Evolutionary conservation across 2,888 invertebrate genomes (phyloP), one percentile per base, ranked within the genome.

Genomic region (Carabus problematicus): DNA sequence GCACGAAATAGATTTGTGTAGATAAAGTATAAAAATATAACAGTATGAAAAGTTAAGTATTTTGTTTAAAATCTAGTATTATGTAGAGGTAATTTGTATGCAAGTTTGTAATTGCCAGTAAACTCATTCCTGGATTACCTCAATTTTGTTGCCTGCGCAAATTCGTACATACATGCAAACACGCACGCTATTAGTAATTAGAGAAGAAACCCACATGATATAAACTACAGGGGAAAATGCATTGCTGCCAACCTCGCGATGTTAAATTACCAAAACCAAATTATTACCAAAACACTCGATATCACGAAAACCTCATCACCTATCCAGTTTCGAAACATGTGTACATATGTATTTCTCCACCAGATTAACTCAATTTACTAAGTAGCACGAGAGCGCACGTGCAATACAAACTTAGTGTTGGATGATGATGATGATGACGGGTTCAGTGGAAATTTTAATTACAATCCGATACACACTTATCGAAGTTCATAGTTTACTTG

Each of bases 211-310:
- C 63, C 63, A 41, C 63, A 63, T 63, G 63, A 54, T 63, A 63
- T 54, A 40, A 52, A 54, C 63, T 42, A 42, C 42, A 56, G 43
- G 29, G 43, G 12, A 12, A 4, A 8, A 3, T 3, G n/a, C n/a
- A 19, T n/a, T 8, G 42, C 56, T 41, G 49, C 52, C 63, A 49
- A 49, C 55, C 39, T 12, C 14, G 29, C 42, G 7, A 43, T 29
- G 55, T 64, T 29, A 29, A 64, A 64, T 64, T 56, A 56, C 54
- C 63, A 43, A 16, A 52, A 54, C 41, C 63, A 41, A 63, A 63
- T 63, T 63, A 63, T 64, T 64, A 64, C 43, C 55, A 56, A 64
- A 64, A 64, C 45, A 64, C 55, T 45, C 64, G 64, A 64, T 64
- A 54, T 64, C 64, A 55, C 64, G 43, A 16, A 14, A 43, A 18